phyloP scores from a whole-genome alignment of 2,113 vertebrate species.

The Helogale parvula region DNA sequence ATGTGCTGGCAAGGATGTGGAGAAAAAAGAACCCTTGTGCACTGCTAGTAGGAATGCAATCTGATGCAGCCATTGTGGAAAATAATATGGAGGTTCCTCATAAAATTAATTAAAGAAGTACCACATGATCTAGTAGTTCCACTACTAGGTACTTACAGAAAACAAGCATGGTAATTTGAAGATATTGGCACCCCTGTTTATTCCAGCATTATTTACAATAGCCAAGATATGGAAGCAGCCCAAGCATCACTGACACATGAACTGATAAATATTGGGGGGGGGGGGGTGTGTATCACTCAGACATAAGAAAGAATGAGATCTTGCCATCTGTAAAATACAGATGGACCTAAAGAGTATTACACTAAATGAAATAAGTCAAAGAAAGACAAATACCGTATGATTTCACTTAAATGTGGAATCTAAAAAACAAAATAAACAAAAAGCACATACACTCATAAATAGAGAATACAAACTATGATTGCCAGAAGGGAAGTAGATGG shows the following conservation, averaged over 20 bases:
- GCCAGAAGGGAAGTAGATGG: no score
- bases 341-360: neutral
- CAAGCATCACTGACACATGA: neutral
- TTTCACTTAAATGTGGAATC: neutral
- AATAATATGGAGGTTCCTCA: neutral
- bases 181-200: neutral
- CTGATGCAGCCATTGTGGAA: neutral
- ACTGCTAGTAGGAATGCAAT: neutral
- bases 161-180: neutral
- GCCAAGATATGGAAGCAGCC: neutral
- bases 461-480: no score
- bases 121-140: neutral
- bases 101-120: neutral
- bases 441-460: no score
- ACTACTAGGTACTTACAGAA: neutral
- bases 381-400: neutral
- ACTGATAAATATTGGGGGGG: neutral
- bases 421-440: neutral
- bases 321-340: neutral
- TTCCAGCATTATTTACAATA: neutral
- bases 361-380: neutral
- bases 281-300: neutral
- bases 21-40: neutral
- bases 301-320: neutral
- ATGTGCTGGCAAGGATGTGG: neutral